phyloP scores from a whole-genome alignment of 2,113 vertebrate species.

The Grammatotria lemairii region DNA sequence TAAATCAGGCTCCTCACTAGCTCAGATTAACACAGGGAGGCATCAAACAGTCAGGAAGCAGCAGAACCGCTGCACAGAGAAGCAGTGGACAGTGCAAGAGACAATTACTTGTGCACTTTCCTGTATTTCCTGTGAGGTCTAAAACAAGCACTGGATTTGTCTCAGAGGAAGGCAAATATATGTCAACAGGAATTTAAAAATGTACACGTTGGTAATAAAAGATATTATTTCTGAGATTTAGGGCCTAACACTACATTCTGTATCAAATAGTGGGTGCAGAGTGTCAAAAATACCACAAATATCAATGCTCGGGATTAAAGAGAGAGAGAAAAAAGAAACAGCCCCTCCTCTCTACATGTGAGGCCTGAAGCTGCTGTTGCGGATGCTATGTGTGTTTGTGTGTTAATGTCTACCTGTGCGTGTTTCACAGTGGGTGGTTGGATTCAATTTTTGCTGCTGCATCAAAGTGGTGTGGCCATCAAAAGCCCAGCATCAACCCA shows the following conservation, averaged over 20 bases:
- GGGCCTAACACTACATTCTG: not conserved
- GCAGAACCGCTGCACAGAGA: not conserved
- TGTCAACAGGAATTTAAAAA: not conserved
- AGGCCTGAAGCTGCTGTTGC: not conserved
- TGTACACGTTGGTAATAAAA: not conserved
- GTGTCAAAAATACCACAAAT: not conserved
- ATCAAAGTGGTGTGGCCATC: slow-evolving; percentile 50
- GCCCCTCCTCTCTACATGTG: not conserved
- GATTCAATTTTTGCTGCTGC: slow-evolving; percentile 35
- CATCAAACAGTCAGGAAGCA: slow-evolving; percentile 28
- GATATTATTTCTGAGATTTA: not conserved
- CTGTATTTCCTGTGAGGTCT: not conserved
- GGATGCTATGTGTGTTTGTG: not conserved
- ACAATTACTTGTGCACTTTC: not conserved
- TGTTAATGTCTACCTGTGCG: not conserved
- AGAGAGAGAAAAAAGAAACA: not conserved
- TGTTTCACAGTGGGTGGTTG: slow-evolving; percentile 26
- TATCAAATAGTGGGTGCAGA: not conserved
- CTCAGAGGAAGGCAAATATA: not conserved
- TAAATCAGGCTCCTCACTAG: slow-evolving; percentile 43
- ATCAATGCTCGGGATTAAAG: slow-evolving; percentile 19
- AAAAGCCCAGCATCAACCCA: slow-evolving; percentile 36
- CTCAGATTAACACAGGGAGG: slow-evolving; percentile 25
- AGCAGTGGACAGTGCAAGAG: not conserved
- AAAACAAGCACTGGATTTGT: not conserved